Evolutionary conservation across 2,113 vertebrate genomes (phyloP).

Genomic region (Lepisosteus oculatus): DNA sequence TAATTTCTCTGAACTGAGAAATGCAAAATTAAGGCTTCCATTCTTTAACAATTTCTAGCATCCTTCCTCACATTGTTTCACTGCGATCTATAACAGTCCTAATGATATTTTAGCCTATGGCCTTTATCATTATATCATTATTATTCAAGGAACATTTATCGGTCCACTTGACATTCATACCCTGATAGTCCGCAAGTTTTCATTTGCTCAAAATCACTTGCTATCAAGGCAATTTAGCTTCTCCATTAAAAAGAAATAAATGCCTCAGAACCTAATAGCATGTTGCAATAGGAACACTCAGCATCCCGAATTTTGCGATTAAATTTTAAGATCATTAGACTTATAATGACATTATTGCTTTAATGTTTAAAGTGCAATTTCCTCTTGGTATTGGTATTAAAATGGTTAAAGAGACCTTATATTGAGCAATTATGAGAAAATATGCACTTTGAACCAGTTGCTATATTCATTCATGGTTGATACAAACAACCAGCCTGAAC

Average conservation of each 20-base stretch:
- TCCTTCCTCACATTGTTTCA: background rate
- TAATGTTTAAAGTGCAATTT: slow-evolving; percentile 31
- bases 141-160: slow-evolving; percentile 47
- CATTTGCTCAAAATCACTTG: slow-evolving; percentile 55
- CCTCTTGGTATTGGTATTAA: background rate
- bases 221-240: slow-evolving; percentile 62
- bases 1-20: background rate
- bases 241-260: slow-evolving; percentile 70
- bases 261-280: slow-evolving; percentile 55
- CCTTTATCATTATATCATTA: background rate
- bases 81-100: background rate
- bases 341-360: background rate
- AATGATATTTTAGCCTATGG: background rate
- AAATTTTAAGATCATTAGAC: slow-evolving; percentile 46
- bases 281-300: slow-evolving; percentile 45
- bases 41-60: background rate
- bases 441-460: no score
- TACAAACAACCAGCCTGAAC: no score
- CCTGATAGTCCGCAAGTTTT: slow-evolving; percentile 41
- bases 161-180: slow-evolving; percentile 53
- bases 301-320: slow-evolving; percentile 50
- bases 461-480: no score
- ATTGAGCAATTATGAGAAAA: slow-evolving; percentile 13
- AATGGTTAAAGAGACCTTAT: background rate
- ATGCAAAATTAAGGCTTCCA: background rate